These are phyloP conservation scores for Poeciliopsis occidentalis DNA, from an alignment of 2,113 vertebrate species.

Conservation along the genomic window DNA sequence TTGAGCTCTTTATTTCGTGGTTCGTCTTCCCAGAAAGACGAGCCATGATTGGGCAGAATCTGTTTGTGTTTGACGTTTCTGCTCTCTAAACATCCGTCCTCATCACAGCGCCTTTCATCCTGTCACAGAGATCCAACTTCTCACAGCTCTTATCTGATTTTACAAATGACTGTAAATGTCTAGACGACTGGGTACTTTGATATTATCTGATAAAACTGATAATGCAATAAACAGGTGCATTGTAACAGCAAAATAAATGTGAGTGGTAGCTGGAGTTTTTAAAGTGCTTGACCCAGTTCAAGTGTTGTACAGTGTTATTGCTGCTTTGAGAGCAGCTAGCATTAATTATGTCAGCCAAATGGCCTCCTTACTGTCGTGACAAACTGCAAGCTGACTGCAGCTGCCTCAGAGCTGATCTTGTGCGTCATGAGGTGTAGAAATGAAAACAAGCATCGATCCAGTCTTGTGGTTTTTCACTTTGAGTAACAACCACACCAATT, in stretches of 20 bases:
- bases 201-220: not conserved
- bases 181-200: not conserved
- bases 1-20: not conserved
- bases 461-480: slow-evolving; percentile 26
- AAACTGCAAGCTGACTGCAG: slow-evolving; percentile 9
- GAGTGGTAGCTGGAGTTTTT: not conserved
- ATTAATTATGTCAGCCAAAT: not conserved
- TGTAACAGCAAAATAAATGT: not conserved
- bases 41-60: not conserved
- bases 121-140: not conserved
- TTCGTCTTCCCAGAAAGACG: slow-evolving; percentile 15
- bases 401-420: not conserved
- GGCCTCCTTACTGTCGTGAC: not conserved
- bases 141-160: not conserved
- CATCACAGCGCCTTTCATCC: not conserved
- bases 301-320: not conserved
- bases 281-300: not conserved
- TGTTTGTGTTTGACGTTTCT: slow-evolving; percentile 18
- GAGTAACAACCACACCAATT: slow-evolving; percentile 9
- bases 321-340: not conserved
- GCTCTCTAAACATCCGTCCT: not conserved
- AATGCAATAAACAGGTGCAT: not conserved
- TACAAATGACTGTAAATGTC: slow-evolving; percentile 14
- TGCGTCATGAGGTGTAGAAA: slow-evolving; percentile 7
- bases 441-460: slow-evolving; percentile 5